Evolutionary conservation across 2,113 vertebrate genomes (phyloP).

Genomic region (Conger conger): DNA sequence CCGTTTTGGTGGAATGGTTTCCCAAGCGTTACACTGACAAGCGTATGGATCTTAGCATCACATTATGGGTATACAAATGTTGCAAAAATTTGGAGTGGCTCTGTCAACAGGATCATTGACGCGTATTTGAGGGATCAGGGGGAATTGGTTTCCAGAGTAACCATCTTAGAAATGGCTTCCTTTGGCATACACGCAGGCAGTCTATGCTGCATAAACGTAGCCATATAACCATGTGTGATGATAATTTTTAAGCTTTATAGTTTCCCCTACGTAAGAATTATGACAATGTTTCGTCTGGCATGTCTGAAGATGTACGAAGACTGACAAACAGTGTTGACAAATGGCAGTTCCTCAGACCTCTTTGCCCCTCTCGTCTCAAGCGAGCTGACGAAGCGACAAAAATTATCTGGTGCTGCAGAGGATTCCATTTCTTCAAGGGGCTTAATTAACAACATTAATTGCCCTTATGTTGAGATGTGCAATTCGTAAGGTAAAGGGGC

Average conservation of each 20-base stretch:
- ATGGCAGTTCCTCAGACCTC: neutral
- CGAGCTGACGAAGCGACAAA: constrained; percentile 4
- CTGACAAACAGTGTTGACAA: neutral
- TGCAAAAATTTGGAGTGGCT: neutral
- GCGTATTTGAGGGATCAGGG: constrained; percentile 30
- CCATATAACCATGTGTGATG: neutral
- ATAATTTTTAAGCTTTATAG: neutral
- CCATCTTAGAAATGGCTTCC: constrained; percentile 35
- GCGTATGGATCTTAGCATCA: neutral
- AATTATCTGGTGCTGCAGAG: neutral
- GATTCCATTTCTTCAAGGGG: neutral
- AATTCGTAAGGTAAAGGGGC: neutral
- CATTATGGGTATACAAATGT: neutral
- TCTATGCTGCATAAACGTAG: neutral
- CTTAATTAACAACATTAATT: neutral
- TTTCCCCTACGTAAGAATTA: neutral
- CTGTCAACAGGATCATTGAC: constrained; percentile 20
- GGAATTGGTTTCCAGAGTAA: constrained; percentile 52
- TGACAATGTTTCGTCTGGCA: neutral
- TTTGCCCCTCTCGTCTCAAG: constrained; percentile 5
- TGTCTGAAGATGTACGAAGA: neutral
- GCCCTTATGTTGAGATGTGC: neutral
- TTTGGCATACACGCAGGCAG: constrained; percentile 16
- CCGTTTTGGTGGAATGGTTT: neutral
- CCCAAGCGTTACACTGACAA: neutral